These are phyloP conservation scores for Pelusios castaneus DNA, from an alignment of 2,113 vertebrate genomes.

Conservation along the genomic window DNA sequence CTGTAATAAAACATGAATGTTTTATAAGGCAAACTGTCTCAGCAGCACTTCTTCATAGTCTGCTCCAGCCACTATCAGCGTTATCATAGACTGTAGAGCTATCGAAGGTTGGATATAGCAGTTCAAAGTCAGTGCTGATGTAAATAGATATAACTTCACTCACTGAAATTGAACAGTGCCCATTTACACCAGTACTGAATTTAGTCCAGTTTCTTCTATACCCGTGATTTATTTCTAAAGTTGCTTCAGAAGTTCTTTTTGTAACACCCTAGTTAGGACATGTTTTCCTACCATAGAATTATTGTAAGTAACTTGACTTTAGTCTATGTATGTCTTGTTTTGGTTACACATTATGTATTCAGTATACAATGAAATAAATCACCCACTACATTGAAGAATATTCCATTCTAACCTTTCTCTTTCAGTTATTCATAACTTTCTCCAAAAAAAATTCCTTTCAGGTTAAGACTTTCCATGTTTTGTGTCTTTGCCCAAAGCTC, in stretches of 20 bases:
- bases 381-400: not conserved
- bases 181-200: not conserved
- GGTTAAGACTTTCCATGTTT: not conserved
- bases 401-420: not conserved
- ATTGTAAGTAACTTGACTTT: not conserved
- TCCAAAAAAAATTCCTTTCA: not conserved
- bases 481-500: not conserved
- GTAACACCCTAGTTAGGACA: not conserved
- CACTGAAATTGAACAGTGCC: not conserved
- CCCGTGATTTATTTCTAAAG: not conserved
- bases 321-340: not conserved
- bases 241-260: not conserved
- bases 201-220: not conserved
- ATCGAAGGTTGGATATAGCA: not conserved
- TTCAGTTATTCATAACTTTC: not conserved
- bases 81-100: not conserved
- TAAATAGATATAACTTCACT: not conserved
- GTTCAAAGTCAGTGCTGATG: accelerated
- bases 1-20: not conserved
- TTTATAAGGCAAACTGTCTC: not conserved
- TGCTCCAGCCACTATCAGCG: not conserved
- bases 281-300: not conserved
- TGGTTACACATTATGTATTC: not conserved
- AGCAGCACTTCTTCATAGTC: not conserved
- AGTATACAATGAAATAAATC: not conserved